These are phyloP conservation scores for Leucoraja erinaceus DNA, from an alignment of 2,113 vertebrate species.

Conservation along the genomic window DNA sequence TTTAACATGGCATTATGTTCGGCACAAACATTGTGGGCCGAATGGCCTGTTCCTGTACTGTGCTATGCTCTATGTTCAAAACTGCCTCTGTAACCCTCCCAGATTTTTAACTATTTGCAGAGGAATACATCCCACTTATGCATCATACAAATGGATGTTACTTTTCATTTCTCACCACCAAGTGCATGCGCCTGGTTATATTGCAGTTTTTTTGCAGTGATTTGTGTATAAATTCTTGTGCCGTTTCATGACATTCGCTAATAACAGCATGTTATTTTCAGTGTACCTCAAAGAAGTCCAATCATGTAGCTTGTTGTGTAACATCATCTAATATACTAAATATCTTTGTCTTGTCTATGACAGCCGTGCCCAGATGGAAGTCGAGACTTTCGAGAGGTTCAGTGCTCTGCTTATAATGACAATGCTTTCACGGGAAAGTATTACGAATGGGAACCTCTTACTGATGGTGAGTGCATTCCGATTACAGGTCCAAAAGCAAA, in stretches of 20 bases:
- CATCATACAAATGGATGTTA: not conserved
- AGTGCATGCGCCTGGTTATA: not conserved
- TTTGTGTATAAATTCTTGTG: not conserved
- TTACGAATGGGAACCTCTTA: slow-evolving; percentile 39
- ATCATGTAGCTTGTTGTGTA: not conserved
- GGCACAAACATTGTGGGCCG: no score
- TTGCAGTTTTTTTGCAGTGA: not conserved
- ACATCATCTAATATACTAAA: not conserved
- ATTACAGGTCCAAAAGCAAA: not conserved
- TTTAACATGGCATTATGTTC: no score
- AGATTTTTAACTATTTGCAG: not conserved
- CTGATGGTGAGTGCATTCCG: slow-evolving; percentile 33
- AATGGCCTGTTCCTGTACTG: no score
- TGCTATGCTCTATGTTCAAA: not conserved
- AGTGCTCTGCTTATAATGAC: slow-evolving; percentile 38
- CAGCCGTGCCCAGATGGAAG: slow-evolving; percentile 26
- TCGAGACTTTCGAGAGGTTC: slow-evolving; percentile 38
- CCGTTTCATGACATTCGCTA: not conserved
- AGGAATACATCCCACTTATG: not conserved
- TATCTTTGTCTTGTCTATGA: slow-evolving; percentile 6
- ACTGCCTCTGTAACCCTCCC: not conserved
- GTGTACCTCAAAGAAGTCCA: not conserved
- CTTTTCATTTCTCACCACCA: not conserved
- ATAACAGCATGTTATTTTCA: not conserved
- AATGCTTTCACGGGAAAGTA: slow-evolving; percentile 31